Conservation (phyloP, 2,888 invertebrate genomes). For the Netelia melanura region DNA sequence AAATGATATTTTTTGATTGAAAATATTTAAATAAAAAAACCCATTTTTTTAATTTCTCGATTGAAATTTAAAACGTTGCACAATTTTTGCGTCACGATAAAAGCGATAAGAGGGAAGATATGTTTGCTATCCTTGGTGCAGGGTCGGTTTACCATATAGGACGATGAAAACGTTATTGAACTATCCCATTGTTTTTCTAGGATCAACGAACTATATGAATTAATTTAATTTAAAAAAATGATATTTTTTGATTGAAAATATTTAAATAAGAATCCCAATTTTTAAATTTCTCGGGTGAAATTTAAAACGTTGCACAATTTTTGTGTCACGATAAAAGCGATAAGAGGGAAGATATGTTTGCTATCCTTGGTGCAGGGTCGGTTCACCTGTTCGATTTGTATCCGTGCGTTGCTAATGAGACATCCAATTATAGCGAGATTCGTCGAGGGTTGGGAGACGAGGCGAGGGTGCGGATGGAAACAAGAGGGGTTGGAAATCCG, state of each 20-base stretch:
- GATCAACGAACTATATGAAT: too few species aligned
- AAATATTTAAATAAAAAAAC: too few species aligned
- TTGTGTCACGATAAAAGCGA: not conserved
- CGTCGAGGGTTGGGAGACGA: conserved; percentile 40
- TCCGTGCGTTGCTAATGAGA: conserved; percentile 74
- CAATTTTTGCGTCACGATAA: not conserved
- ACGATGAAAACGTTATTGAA: not conserved
- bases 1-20: too few species aligned
- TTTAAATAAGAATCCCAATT: too few species aligned
- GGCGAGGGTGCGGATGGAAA: conserved; percentile 1
- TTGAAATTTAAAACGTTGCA: not conserved
- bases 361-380: conserved; percentile 9
- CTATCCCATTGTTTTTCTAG: too few species aligned
- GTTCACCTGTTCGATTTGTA: conserved; percentile 68
- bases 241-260: too few species aligned
- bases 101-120: not conserved
- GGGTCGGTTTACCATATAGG: conserved; percentile 37
- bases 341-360: not conserved
- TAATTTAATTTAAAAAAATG: too few species aligned
- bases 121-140: not conserved
- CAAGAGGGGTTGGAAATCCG: not conserved
- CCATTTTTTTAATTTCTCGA: too few species aligned
- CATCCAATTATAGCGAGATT: conserved; percentile 75
- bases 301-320: not conserved
- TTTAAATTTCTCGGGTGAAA: not conserved